Percentiles rank a stretch among this genome's conserved stretches.
Evolutionary conservation across 2,797 vertebrate genomes (phyloP).

Genomic region (Eupleurogrammus muticus): DNA sequence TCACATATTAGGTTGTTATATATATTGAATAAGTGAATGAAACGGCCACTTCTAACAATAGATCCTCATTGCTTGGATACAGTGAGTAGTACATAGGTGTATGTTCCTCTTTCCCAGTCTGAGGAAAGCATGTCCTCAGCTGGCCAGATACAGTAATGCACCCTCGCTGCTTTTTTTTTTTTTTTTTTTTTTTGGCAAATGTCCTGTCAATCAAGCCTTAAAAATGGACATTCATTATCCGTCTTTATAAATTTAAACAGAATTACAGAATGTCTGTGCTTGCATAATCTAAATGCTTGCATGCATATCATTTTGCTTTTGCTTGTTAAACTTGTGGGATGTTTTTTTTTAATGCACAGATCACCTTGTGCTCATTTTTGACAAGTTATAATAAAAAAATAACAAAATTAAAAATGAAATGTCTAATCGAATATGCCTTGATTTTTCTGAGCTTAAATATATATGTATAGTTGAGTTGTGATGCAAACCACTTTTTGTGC

Average conservation of each 20-base stretch:
- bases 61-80: slow-evolving; percentile 13
- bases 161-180: not conserved
- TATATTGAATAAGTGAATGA: slow-evolving; percentile 19
- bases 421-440: no score
- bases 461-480: no score
- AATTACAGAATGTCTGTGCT: not conserved
- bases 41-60: not conserved
- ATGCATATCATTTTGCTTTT: not conserved
- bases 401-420: not conserved
- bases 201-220: slow-evolving; percentile 43
- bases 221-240: not conserved
- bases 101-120: slow-evolving; percentile 58
- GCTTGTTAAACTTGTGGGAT: not conserved
- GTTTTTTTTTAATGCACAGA: no score
- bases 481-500: no score
- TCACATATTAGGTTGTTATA: not conserved
- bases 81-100: slow-evolving; percentile 19
- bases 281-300: not conserved
- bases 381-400: no score
- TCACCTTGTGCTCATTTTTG: not conserved
- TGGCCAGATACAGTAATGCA: slow-evolving; percentile 79
- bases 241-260: not conserved
- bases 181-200: not conserved
- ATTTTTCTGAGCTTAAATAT: no score
- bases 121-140: slow-evolving; percentile 83